Evolutionary conservation across 2,888 invertebrate genomes (phyloP).

Genomic region (Pecten maximus): DNA sequence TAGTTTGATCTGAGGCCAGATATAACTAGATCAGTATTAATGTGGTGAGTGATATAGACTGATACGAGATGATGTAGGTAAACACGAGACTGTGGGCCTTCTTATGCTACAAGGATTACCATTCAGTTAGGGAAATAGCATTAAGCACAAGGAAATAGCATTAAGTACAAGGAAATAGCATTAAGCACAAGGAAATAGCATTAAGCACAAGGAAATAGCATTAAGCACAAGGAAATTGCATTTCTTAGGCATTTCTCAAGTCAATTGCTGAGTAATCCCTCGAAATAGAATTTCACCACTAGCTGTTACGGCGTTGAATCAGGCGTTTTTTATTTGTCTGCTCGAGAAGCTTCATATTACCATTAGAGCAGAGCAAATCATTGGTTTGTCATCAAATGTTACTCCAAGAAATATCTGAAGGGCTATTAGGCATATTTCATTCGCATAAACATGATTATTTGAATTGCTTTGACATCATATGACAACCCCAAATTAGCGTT

Average conservation of each 20-base stretch:
- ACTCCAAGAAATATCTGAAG: neutral
- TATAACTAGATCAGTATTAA: neutral
- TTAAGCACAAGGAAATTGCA: slow-evolving; percentile 18
- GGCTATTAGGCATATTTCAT: neutral
- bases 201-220: slow-evolving; percentile 3
- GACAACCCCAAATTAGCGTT: neutral
- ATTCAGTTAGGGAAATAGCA: neutral
- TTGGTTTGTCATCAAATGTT: neutral
- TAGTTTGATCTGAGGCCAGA: neutral
- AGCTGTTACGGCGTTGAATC: neutral
- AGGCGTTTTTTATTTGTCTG: neutral
- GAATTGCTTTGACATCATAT: neutral
- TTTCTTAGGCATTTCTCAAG: neutral
- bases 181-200: slow-evolving; percentile 12
- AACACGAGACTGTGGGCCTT: neutral
- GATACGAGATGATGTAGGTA: neutral
- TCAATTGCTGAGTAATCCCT: neutral
- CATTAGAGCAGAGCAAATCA: neutral
- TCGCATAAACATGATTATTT: neutral
- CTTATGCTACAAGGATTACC: neutral
- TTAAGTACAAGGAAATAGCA: slow-evolving; percentile 3
- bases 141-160: slow-evolving; percentile 12
- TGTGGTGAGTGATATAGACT: neutral
- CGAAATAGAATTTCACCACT: neutral
- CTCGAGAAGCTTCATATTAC: neutral